Evolutionary conservation across 2,797 vertebrate genomes (phyloP), one percentile per base, ranked within the genome.

Genomic region (Anolis apletophallus): DNA sequence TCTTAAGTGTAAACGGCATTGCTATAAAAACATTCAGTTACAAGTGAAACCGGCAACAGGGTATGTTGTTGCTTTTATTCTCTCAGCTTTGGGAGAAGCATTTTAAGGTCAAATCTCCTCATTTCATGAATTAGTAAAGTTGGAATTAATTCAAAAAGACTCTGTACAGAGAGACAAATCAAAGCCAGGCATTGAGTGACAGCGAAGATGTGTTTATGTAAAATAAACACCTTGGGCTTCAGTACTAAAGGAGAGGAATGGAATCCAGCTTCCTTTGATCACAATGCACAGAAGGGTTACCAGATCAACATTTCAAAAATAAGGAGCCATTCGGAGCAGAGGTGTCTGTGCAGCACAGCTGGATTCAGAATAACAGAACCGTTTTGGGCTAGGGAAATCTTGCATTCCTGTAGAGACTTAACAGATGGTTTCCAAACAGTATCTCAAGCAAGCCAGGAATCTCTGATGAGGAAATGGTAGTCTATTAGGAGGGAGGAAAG

Each of bases 81-180:
- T 89, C 3, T 90, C 21, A 36, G 57, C 80, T 55, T 34, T 85
- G 14, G 6, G 84, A 88, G 89, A n/a, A 36, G 83, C 82, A 86
- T 68, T 83, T 89, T 90, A 89, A 80, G 40, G 87, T 68, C 23
- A 81, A 88, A 94, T 86, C 6, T 73, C 73, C 85, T 85, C 88
- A 88, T 88, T 89, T 71, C 17, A 90, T 59, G 50, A 88, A 82
- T 88, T 55, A 90, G 32, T 91, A 88, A 88, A 88, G 2, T 3
- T 76, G 86, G 19, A 90, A 87, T 68, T 91, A 34, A 86, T 85
- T 75, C 77, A 57, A 84, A 86, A 4, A 14, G 83, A 81, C 57
- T 87, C 75, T 85, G 26, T 89, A 46, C 71, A 85, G 3, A 34
- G 54, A 88, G 34, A 88, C 87, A 86, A 86, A 86, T 69, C 46